phyloP scores from a whole-genome alignment of 1,140 invertebrate species.

The Tenebrio molitor region DNA sequence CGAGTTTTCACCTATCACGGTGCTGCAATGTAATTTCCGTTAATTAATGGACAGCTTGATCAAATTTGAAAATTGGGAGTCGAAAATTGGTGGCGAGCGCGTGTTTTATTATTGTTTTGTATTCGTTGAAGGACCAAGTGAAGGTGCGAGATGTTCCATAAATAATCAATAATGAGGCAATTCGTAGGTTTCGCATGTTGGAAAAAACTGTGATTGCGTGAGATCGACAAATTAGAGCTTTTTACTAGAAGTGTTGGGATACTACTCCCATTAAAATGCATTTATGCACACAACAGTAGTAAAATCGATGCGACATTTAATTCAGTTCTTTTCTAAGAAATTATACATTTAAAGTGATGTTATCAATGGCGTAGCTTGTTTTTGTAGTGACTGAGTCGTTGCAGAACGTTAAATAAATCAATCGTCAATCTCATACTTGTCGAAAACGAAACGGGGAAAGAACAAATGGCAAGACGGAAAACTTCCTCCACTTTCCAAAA shows the following conservation, averaged over 20 bases:
- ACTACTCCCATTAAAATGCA: slow-evolving; percentile 3
- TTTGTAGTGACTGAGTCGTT: too few relatives aligned
- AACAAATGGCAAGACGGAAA: slow-evolving; percentile 22
- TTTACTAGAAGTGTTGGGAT: not conserved
- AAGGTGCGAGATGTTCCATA: not conserved
- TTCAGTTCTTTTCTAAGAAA: too few relatives aligned
- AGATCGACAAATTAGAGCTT: not conserved
- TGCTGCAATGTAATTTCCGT: not conserved
- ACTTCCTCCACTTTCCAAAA: slow-evolving; percentile 29
- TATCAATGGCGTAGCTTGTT: too few relatives aligned
- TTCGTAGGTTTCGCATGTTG: slow-evolving; percentile 4
- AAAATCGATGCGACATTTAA: too few relatives aligned
- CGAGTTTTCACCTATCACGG: not conserved
- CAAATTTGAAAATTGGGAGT: too few relatives aligned
- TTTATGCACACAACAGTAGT: slow-evolving; percentile 11
- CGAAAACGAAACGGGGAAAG: slow-evolving; percentile 7
- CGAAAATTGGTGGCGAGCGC: too few relatives aligned
- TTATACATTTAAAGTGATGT: too few relatives aligned
- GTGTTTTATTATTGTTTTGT: slow-evolving; percentile 16
- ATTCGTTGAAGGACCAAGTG: not conserved
- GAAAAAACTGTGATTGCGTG: slow-evolving; percentile 11
- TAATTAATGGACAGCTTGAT: not conserved
- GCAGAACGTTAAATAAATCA: too few relatives aligned
- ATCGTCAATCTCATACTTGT: slow-evolving; percentile 29
- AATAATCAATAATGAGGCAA: slow-evolving; percentile 18